These are phyloP conservation scores for Melierax canorus DNA, from an alignment of 2,113 vertebrate species.

Conservation along the genomic window DNA sequence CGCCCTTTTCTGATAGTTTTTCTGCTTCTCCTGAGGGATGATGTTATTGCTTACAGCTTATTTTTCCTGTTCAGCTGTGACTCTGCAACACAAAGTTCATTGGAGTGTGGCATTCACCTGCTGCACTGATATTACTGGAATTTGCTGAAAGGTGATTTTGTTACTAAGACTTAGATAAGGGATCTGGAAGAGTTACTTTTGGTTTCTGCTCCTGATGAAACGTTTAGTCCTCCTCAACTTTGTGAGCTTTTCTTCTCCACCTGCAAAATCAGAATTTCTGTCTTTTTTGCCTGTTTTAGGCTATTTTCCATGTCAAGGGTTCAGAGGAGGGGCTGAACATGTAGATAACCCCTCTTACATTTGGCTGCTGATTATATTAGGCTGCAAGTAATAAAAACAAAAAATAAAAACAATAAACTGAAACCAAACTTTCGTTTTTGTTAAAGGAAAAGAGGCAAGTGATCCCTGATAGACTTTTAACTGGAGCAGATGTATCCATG, in stretches of 20 bases:
- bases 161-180: not conserved
- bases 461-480: not conserved
- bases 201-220: not conserved
- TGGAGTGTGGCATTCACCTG: not conserved
- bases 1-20: not conserved
- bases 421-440: not conserved
- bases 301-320: not conserved
- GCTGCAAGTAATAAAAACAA: not conserved
- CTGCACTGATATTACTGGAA: not conserved
- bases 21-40: not conserved
- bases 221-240: not conserved
- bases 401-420: not conserved
- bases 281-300: not conserved
- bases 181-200: not conserved
- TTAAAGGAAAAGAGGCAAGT: not conserved
- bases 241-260: not conserved
- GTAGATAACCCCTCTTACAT: not conserved
- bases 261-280: not conserved
- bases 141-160: not conserved
- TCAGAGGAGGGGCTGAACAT: not conserved
- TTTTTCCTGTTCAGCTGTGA: not conserved
- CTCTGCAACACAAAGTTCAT: not conserved
- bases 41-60: not conserved
- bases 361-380: not conserved
- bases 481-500: not conserved